phyloP scores from a whole-genome alignment of 2,888 invertebrate genomes.

The Euplagia quadripunctaria region DNA sequence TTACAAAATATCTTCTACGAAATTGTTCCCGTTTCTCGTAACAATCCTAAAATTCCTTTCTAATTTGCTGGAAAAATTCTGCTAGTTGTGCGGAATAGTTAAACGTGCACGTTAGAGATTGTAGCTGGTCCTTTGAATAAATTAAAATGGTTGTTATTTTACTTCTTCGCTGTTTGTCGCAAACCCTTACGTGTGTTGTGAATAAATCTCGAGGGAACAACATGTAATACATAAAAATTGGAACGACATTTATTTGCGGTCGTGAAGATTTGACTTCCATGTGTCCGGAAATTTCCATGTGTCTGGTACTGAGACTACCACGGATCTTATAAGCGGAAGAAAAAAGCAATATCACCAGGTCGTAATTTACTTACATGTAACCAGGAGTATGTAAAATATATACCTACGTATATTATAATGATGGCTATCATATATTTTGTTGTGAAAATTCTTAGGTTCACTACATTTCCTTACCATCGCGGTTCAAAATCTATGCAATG shows the following conservation, averaged over 20 bases:
- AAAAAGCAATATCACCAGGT: no score
- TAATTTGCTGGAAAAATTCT: constrained; percentile 26
- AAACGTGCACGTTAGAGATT: constrained; percentile 11
- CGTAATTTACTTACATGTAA: no score
- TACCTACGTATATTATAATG: no score
- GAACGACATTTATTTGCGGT: not conserved
- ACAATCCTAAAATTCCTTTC: constrained; percentile 19
- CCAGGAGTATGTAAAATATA: no score
- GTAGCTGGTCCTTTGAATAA: constrained; percentile 24
- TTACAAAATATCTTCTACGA: constrained; percentile 24
- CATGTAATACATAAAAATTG: not conserved
- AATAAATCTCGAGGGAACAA: not conserved
- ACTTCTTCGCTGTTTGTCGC: not conserved
- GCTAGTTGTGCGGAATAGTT: constrained; percentile 18
- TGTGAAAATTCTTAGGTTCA: no score
- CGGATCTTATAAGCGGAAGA: no score
- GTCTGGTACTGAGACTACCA: no score
- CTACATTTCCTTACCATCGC: no score
- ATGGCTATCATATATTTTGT: no score
- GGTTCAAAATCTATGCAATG: no score
- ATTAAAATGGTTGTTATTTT: constrained; percentile 21
- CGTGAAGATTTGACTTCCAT: no score
- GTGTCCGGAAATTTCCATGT: no score
- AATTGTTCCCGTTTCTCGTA: constrained; percentile 17
- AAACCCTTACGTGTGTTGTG: not conserved